Evolutionary conservation across 1,140 invertebrate genomes (phyloP), one percentile per base, ranked within the genome.

Genomic region (Ips nitidus): DNA sequence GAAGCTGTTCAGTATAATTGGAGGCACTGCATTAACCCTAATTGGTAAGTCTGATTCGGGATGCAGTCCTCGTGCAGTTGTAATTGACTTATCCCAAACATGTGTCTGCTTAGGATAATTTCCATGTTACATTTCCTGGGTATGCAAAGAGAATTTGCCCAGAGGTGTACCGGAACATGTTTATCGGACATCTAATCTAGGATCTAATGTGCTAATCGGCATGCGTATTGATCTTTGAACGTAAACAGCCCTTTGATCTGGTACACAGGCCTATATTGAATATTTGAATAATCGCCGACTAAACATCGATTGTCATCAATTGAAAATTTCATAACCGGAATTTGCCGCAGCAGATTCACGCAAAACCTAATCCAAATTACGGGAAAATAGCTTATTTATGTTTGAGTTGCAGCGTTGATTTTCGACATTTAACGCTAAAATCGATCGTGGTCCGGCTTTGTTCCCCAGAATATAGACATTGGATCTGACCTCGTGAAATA

Each of bases 341-440:
- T 50, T 50, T 50, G n/a, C 50, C 39, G 5, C 45, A 62, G 50
- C 45, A 47, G 59, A 62, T 62, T 62, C 50, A 62, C 50, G 59
- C 39, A 62, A 62, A 62, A 45, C 42, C 59, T 40, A 62, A 62
- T 47, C 39, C 59, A 43, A 62, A 62, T 62, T 62, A 36, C 42
- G 37, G 59, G 59, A 62, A 62, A 62, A 62, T 62, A 40, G 59
- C 59, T 62, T 62, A 62, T 62, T 62, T 62, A 62, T 62, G 59
- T 62, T 62, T 62, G 59, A 62, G n/a, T n/a, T 50, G 43, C 22
- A 36, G 36, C 42, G 59, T 62, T 62, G 62, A 64, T 64, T 64
- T 64, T 41, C 4, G 37, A 38, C 56, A 62, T 62, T 62, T 53
- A 64, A 64, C 53, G 62, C 62, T 39, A 64, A 64, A 62, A 62